phyloP scores from a whole-genome alignment of 2,888 invertebrate genomes.

The Gibbula magus region DNA sequence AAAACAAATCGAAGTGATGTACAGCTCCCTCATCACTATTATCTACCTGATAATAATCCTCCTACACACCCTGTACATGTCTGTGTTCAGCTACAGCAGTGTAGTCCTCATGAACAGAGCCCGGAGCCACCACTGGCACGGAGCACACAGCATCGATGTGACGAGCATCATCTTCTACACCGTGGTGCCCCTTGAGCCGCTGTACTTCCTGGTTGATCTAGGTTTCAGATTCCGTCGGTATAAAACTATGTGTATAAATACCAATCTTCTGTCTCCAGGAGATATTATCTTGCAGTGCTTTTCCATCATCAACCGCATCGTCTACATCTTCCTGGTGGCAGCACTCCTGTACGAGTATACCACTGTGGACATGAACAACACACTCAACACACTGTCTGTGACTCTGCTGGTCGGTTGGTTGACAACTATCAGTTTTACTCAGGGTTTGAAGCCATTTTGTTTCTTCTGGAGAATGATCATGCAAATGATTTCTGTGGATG shows the following conservation, averaged over 20 bases:
- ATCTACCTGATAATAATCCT: slow-evolving; percentile 58
- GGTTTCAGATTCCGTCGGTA: not conserved
- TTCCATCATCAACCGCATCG: slow-evolving; percentile 35
- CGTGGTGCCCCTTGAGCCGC: slow-evolving; percentile 52
- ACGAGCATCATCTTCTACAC: slow-evolving; percentile 44
- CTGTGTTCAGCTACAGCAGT: slow-evolving; percentile 52
- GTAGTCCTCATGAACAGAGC: slow-evolving; percentile 43
- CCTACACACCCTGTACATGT: slow-evolving; percentile 66
- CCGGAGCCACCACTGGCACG: slow-evolving; percentile 32
- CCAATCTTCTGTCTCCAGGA: not conserved
- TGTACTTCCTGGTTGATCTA: slow-evolving; percentile 38
- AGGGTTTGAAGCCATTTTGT: slow-evolving; percentile 66
- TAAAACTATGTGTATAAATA: not conserved
- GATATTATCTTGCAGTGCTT: not conserved
- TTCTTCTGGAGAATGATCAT: slow-evolving; percentile 67
- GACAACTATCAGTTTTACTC: slow-evolving; percentile 64
- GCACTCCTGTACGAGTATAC: slow-evolving; percentile 56
- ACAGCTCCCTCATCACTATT: slow-evolving; percentile 59
- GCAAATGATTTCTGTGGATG: slow-evolving; percentile 67
- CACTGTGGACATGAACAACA: slow-evolving; percentile 43
- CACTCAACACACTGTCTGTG: slow-evolving; percentile 59
- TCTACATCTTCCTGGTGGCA: slow-evolving; percentile 51
- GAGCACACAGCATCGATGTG: slow-evolving; percentile 25
- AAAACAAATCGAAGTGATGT: slow-evolving; percentile 55
- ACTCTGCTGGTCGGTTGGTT: slow-evolving; percentile 68